These are phyloP conservation scores for Mechanitis mazaeus DNA, from an alignment of 2,888 invertebrate genomes.

Conservation along the genomic window DNA sequence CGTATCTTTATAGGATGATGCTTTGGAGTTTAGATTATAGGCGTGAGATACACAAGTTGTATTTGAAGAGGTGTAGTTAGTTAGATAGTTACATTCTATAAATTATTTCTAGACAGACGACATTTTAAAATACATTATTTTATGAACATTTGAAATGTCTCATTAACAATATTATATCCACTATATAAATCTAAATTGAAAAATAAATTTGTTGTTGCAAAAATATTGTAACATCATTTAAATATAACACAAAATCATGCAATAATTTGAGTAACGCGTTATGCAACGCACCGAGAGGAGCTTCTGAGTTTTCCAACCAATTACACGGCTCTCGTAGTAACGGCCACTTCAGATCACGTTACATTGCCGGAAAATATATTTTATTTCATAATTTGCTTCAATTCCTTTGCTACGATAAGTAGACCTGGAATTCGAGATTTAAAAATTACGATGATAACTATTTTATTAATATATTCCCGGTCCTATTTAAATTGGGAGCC, in stretches of 20 bases:
- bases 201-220: not conserved
- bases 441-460: not conserved
- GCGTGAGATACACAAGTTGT: not conserved
- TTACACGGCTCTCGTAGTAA: slow-evolving; percentile 39
- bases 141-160: no score
- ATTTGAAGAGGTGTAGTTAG: no score
- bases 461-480: not conserved
- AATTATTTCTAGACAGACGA: no score
- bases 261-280: slow-evolving; percentile 14
- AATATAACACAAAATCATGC: slow-evolving; percentile 2
- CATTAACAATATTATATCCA: no score
- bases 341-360: slow-evolving; percentile 14
- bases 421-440: not conserved
- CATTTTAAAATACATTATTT: no score
- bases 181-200: no score
- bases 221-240: not conserved
- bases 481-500: not conserved
- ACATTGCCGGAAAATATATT: slow-evolving; percentile 5
- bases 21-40: not conserved
- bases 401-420: slow-evolving; percentile 1
- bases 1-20: slow-evolving; percentile 1
- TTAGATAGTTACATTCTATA: no score
- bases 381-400: slow-evolving; percentile 1
- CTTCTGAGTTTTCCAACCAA: slow-evolving; percentile 44
- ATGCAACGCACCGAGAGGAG: slow-evolving; percentile 20